A percentile compares a stretch with the other conserved stretches of the same genome.
Evolutionary conservation across 2,797 vertebrate genomes (phyloP).

Genomic region (Cossypha caffra): DNA sequence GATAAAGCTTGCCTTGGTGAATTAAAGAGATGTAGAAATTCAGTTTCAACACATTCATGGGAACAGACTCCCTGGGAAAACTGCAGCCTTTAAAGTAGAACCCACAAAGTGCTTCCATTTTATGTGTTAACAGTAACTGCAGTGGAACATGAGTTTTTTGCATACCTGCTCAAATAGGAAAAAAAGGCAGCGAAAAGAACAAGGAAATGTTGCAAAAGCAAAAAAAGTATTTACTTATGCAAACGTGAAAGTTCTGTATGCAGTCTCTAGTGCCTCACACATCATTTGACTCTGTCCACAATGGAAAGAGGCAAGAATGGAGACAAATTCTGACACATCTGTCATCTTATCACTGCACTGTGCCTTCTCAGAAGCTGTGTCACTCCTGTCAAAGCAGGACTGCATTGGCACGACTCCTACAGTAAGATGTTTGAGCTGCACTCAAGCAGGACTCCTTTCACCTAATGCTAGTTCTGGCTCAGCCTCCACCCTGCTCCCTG

Average conservation of each 20-base stretch:
- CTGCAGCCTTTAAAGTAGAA: background rate
- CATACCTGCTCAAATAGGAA: background rate
- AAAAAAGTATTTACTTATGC: background rate
- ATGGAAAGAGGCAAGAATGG: background rate
- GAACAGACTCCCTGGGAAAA: background rate
- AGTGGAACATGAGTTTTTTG: background rate
- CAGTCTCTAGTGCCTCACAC: background rate
- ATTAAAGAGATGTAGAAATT: background rate
- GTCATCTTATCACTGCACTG: background rate
- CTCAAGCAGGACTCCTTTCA: background rate
- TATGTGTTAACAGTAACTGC: background rate
- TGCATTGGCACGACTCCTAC: background rate
- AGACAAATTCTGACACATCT: background rate
- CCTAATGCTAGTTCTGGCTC: background rate
- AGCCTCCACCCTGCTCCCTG: background rate
- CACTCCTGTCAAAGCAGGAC: background rate
- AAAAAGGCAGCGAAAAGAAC: background rate
- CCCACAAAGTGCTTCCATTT: background rate
- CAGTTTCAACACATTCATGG: background rate
- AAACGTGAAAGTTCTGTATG: background rate
- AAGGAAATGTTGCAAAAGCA: background rate
- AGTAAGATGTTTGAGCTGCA: background rate
- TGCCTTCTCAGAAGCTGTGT: background rate
- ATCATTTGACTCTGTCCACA: background rate
- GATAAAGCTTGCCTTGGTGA: constrained; percentile 10